Evolutionary conservation across 2,797 vertebrate species (phyloP).

Genomic region (Threskiornis aethiopicus): DNA sequence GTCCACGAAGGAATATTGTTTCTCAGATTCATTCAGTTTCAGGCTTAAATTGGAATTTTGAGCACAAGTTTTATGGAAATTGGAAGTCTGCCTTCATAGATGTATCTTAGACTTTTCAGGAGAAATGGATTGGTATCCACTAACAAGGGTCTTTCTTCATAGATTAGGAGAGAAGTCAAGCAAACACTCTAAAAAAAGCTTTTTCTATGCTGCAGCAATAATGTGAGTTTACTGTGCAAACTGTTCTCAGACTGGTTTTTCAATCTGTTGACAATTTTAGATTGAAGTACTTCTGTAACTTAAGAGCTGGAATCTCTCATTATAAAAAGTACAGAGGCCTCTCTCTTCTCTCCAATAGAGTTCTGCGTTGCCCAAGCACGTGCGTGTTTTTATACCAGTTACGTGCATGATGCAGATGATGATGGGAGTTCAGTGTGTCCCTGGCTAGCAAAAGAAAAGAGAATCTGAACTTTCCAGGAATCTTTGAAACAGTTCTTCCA

Average conservation of each 20-base stretch:
- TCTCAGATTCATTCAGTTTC: not conserved
- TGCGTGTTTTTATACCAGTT: not conserved
- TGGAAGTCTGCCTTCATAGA: not conserved
- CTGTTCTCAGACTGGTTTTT: not conserved
- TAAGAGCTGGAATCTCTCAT: not conserved
- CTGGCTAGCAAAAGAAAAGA: not conserved
- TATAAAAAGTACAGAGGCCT: not conserved
- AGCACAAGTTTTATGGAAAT: not conserved
- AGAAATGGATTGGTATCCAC: not conserved
- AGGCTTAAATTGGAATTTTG: not conserved
- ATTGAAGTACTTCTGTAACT: not conserved
- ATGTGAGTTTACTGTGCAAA: not conserved
- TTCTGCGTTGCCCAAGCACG: not conserved
- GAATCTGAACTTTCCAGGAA: not conserved
- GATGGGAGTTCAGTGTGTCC: not conserved
- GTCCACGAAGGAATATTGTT: not conserved
- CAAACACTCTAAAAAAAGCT: not conserved
- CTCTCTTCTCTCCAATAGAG: not conserved
- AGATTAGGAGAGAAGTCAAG: not conserved
- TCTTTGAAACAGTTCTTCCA: not conserved
- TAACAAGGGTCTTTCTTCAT: not conserved
- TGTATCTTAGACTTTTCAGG: not conserved
- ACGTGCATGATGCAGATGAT: not conserved
- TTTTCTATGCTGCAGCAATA: not conserved
- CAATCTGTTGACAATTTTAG: not conserved